Evolutionary conservation across 2,888 invertebrate species (phyloP).

Genomic region (Cepaea hortensis): DNA sequence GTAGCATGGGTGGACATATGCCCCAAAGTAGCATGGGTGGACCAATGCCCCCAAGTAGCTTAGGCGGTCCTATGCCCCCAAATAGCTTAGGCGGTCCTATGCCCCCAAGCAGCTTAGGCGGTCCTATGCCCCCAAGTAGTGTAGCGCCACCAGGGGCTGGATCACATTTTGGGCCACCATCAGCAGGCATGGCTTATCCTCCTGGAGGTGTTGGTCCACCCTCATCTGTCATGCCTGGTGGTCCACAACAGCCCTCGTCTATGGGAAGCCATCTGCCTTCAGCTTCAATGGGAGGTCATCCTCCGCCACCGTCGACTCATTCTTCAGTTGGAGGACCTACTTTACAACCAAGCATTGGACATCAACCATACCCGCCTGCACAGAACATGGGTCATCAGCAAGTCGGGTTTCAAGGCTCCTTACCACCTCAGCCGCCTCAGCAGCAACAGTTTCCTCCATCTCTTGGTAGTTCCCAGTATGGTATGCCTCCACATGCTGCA

Average conservation of each 20-base stretch:
- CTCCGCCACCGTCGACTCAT: constrained; percentile 18
- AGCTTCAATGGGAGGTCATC: constrained; percentile 17
- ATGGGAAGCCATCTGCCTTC: constrained; percentile 42
- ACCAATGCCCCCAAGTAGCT: constrained; percentile 39
- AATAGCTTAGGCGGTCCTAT: constrained; percentile 38
- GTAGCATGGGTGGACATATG: constrained; percentile 29
- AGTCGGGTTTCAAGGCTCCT: constrained; percentile 40
- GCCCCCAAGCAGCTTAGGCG: constrained; percentile 45
- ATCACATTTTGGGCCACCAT: constrained; percentile 43
- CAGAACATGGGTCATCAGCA: constrained; percentile 28
- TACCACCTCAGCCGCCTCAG: constrained; percentile 25
- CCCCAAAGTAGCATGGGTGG: constrained; percentile 40
- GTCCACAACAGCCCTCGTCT: constrained; percentile 39
- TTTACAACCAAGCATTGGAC: constrained; percentile 20
- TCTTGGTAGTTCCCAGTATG: constrained; percentile 43
- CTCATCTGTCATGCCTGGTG: constrained; percentile 45
- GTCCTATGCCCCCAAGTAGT: constrained; percentile 12
- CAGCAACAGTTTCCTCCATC: constrained; percentile 29
- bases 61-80: constrained; percentile 49
- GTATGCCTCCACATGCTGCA: constrained; percentile 23
- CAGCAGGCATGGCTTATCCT: constrained; percentile 26
- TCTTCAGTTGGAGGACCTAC: constrained; percentile 42
- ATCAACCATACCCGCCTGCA: constrained; percentile 26
- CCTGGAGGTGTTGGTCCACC: constrained; percentile 49
- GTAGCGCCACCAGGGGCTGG: constrained; percentile 24